phyloP scores from a whole-genome alignment of 2,113 vertebrate genomes.

The Condylura cristata region DNA sequence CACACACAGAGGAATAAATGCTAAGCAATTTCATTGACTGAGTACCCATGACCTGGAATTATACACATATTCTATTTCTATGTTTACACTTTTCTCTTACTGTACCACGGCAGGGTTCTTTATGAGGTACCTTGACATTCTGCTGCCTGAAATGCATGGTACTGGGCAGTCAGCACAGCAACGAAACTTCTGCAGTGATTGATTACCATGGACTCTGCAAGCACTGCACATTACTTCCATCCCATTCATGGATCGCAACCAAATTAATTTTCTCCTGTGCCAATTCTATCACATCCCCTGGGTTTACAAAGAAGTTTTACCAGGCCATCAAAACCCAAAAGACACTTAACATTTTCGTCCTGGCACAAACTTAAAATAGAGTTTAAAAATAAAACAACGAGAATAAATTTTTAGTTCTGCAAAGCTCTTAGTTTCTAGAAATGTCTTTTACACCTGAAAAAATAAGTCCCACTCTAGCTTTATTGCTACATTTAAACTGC shows the following conservation, averaged over 20 bases:
- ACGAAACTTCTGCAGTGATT: conserved; percentile 30
- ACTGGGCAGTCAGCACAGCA: not conserved
- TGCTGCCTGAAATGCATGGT: not conserved
- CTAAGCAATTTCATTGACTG: not conserved
- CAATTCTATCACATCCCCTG: conserved; percentile 74
- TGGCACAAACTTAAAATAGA: conserved; percentile 72
- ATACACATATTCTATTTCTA: not conserved
- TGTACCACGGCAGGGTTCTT: not conserved
- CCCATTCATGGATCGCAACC: conserved; percentile 67
- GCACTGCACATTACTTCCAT: conserved; percentile 10
- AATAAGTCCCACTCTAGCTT: conserved; percentile 32
- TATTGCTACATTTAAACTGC: conserved; percentile 7
- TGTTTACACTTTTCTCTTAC: not conserved
- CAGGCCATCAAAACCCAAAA: conserved; percentile 62
- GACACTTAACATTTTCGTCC: conserved; percentile 60
- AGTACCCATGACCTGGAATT: not conserved
- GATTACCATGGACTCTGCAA: conserved; percentile 53
- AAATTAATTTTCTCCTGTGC: conserved; percentile 77
- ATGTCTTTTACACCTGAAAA: conserved; percentile 46
- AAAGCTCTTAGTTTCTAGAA: conserved; percentile 71
- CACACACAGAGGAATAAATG: not conserved
- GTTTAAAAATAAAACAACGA: conserved; percentile 76
- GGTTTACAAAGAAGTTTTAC: conserved; percentile 74
- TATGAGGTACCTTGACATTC: not conserved
- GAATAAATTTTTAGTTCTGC: conserved; percentile 72